phyloP scores from a whole-genome alignment of 2,113 vertebrate genomes.

The Corydoras sp. region DNA sequence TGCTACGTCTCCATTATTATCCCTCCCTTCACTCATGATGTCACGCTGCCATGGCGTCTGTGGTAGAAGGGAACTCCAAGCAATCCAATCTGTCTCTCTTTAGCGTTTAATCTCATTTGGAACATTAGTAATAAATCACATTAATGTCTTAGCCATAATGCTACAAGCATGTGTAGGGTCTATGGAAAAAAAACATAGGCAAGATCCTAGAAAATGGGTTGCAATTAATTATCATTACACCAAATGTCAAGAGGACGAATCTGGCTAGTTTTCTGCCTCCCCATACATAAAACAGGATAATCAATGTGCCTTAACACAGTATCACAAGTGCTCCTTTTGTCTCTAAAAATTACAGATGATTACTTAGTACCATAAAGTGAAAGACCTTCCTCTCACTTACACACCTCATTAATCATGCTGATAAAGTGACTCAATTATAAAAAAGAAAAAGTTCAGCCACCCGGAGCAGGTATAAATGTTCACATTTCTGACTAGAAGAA shows the following conservation, averaged over 20 bases:
- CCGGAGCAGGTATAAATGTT: background rate
- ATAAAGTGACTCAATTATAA: constrained; percentile 16
- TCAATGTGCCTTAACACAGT: constrained; percentile 20
- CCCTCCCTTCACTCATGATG: constrained; percentile 40
- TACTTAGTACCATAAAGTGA: constrained; percentile 1
- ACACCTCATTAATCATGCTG: constrained; percentile 29
- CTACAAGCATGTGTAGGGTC: constrained; percentile 32
- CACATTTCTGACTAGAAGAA: background rate
- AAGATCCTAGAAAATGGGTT: constrained; percentile 30
- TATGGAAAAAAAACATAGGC: constrained; percentile 45
- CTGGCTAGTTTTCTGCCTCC: constrained; percentile 21
- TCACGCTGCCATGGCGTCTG: constrained; percentile 34
- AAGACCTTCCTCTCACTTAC: constrained; percentile 15
- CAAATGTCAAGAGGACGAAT: constrained; percentile 39
- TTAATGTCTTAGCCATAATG: constrained; percentile 37
- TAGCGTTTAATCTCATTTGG: constrained; percentile 45
- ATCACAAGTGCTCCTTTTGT: constrained; percentile 24
- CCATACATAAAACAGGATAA: constrained; percentile 30
- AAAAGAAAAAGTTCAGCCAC: background rate
- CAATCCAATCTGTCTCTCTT: constrained; percentile 27
- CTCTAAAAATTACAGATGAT: constrained; percentile 13
- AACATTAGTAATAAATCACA: constrained; percentile 45
- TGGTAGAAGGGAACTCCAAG: constrained; percentile 20
- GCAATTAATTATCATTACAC: constrained; percentile 47
- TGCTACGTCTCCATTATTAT: constrained; percentile 13